Percentiles rank a stretch among this genome's conserved stretches.
phyloP scores from a whole-genome alignment of 2,113 vertebrate genomes.

The Tetrao urogallus region DNA sequence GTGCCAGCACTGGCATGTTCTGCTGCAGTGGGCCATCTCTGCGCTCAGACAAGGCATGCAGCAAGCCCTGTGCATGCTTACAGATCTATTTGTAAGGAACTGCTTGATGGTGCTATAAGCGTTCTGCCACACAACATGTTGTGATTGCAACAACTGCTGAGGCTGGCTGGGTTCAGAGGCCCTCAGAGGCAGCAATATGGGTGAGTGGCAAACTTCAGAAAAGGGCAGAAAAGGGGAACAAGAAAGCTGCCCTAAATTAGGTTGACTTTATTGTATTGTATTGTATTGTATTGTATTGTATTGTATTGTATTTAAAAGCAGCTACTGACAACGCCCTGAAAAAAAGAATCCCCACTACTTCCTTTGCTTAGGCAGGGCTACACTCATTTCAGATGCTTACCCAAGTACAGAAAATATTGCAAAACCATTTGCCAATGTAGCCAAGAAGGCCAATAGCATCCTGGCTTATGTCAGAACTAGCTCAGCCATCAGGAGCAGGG shows the following conservation, averaged over 20 bases:
- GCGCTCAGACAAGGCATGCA: fast-evolving
- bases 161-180: not conserved
- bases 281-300: no score
- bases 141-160: not conserved
- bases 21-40: not conserved
- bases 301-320: not conserved
- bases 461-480: no score
- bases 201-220: not conserved
- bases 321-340: not conserved
- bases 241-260: not conserved
- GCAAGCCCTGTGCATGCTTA: not conserved
- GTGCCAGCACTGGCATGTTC: no score
- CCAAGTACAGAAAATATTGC: not conserved
- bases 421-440: not conserved
- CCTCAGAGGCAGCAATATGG: not conserved
- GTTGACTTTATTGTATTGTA: no score
- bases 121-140: fast-evolving
- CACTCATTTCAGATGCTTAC: not conserved
- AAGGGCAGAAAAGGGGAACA: not conserved
- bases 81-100: not conserved
- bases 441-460: no score
- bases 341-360: not conserved
- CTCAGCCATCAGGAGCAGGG: no score
- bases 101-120: not conserved
- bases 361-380: not conserved